Percentiles rank a stretch among this genome's conserved stretches.
Conservation (phyloP, 2,113 vertebrate genomes). For the Lycaon pictus region DNA sequence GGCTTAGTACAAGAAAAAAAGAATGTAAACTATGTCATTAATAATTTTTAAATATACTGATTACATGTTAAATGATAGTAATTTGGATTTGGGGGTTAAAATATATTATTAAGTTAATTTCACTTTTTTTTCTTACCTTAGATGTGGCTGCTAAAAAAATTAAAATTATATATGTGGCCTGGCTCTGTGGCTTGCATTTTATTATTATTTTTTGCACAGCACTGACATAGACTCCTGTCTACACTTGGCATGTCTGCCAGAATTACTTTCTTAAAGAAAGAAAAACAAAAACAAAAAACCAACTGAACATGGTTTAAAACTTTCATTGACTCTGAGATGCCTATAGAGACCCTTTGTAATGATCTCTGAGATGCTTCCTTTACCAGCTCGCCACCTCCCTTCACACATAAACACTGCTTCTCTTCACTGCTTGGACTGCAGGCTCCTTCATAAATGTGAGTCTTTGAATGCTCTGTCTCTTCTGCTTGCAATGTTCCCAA, state of each 20-base stretch:
- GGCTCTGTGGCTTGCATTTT: neutral
- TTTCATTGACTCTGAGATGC: neutral
- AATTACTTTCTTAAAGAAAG: neutral
- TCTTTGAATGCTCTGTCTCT: neutral
- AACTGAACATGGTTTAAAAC: neutral
- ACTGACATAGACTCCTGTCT: neutral
- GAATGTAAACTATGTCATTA: neutral
- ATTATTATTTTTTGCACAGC: neutral
- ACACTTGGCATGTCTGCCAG: neutral
- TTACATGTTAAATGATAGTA: neutral
- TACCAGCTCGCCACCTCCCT: too few relatives aligned
- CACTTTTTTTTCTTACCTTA: slow-evolving; percentile 17
- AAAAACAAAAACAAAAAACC: neutral
- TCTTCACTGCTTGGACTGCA: neutral
- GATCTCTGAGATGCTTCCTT: neutral
- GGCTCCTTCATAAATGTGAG: neutral
- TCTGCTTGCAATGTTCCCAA: neutral
- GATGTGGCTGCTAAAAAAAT: slow-evolving; percentile 23
- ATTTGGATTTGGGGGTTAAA: neutral
- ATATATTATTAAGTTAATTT: slow-evolving; percentile 58
- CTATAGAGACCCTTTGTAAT: neutral
- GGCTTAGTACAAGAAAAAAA: neutral
- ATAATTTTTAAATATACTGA: slow-evolving; percentile 21
- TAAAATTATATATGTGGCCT: slow-evolving; percentile 35
- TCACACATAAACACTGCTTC: neutral